phyloP scores from a whole-genome alignment of 2,797 vertebrate species.

The Semotilus atromaculatus region DNA sequence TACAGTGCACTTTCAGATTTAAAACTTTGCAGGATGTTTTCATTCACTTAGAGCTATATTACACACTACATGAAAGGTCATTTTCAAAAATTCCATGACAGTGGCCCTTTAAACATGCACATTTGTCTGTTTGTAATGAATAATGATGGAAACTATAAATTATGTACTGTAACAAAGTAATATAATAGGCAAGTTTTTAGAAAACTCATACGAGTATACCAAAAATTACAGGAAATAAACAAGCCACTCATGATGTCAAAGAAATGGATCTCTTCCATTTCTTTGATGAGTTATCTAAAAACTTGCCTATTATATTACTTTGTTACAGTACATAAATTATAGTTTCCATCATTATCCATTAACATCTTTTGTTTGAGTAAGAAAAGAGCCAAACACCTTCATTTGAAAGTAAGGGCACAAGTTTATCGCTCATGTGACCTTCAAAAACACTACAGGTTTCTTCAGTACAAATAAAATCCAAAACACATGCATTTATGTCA shows the following conservation, averaged over 20 bases:
- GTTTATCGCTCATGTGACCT: constrained; percentile 35
- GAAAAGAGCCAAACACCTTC: neutral
- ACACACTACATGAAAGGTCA: too few species aligned
- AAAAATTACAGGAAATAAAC: neutral
- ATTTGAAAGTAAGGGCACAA: constrained; percentile 17
- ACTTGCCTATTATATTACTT: too few species aligned
- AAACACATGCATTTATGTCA: constrained; percentile 47
- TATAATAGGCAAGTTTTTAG: neutral
- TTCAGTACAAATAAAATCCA: constrained; percentile 50
- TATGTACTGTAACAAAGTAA: neutral
- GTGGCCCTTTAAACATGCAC: neutral
- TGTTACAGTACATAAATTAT: too few species aligned
- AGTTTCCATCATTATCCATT: too few species aligned
- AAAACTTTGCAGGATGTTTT: too few species aligned
- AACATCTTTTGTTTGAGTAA: neutral
- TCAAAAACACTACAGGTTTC: constrained; percentile 37
- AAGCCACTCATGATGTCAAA: neutral
- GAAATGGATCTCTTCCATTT: too few species aligned
- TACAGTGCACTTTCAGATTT: too few species aligned
- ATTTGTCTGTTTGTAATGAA: neutral
- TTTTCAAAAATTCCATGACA: too few species aligned
- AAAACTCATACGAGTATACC: neutral
- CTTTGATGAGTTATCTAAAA: too few species aligned
- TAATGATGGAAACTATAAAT: neutral
- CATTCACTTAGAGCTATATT: too few species aligned